Base-by-base conservation (phyloP, 2,797 vertebrate genomes). In the Enteromius treurensis region DNA sequence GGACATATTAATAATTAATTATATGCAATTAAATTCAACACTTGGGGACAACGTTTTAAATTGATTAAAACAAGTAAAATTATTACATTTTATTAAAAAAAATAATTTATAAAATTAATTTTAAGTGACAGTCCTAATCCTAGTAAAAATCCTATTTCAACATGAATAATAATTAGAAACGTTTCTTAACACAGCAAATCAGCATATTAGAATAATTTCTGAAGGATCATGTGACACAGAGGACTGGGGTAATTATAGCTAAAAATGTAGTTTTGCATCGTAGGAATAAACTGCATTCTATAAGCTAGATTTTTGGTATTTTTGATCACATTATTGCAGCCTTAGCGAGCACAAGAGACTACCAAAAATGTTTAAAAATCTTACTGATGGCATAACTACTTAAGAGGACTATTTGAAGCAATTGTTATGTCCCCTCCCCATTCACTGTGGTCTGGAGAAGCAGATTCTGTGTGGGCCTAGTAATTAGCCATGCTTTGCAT, bases 401-500 rank as follows among this genome's bases (percentile, higher is more conserved):
- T 6, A 70, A 70, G 1, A 1, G 5, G 49, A 51, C 17, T 51
- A 19, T 51, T 19, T 53, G 51, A 55, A 10, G 13, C 13, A 14
- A 42, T n/a, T 69, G 1, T 6, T 40, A 47, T 70, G 7, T 49
- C 19, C 6, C 37, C 26, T 26, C 65, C 40, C 15, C 15, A 32
- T 51, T 11, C 49, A 13, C 21, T n/a, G 51, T 21, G 51, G 32
- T 75, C 29, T 32, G 55, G 49, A 23, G 13, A 40, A 34, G 5
- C 64, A 40, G 47, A 55, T 37, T 69, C 47, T 67, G 74, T 55
- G 64, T 77, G 65, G 70, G 49, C 80, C 37, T 70, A 14, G 5
- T 78, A 83, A 83, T 83, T 83, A 83, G 40, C 67, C 26, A 42
- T 76, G 71, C 45, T 65, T 55, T 32, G 7, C 60, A 67, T 21